phyloP scores from a whole-genome alignment of 2,113 vertebrate genomes.

The Corythornis madagascariensis region DNA sequence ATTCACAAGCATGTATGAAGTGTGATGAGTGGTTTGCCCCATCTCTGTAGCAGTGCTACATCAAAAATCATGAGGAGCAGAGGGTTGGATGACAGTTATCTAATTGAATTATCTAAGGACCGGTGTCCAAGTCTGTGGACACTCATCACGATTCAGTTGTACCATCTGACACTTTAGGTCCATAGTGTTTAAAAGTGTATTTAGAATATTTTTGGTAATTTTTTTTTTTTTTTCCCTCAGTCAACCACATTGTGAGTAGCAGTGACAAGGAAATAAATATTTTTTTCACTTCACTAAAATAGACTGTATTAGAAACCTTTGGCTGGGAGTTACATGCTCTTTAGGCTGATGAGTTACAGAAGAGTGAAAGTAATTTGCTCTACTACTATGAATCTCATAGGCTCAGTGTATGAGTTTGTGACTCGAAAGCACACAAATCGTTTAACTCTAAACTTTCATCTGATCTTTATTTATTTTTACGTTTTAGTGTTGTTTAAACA shows the following conservation, averaged over 20 bases:
- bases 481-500: not conserved
- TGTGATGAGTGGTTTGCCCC: not conserved
- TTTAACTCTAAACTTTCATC: not conserved
- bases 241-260: not conserved
- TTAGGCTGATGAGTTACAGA: not conserved
- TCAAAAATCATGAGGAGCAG: not conserved
- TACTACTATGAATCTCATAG: not conserved
- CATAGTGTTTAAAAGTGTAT: not conserved
- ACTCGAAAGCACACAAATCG: not conserved
- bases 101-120: not conserved
- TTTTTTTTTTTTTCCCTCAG: not conserved
- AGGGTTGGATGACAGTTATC: not conserved
- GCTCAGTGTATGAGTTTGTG: rapidly evolving
- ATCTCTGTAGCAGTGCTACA: not conserved
- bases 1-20: not conserved
- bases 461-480: not conserved
- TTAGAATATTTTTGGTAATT: not conserved
- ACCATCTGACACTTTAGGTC: not conserved
- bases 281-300: not conserved
- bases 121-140: not conserved
- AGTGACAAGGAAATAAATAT: not conserved
- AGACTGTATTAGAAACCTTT: not conserved
- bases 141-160: not conserved
- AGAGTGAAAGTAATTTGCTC: not conserved
- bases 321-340: not conserved